Evolutionary conservation across 1,140 invertebrate genomes (phyloP), one percentile per base, ranked within the genome.

Genomic region (Aphis craccivora): DNA sequence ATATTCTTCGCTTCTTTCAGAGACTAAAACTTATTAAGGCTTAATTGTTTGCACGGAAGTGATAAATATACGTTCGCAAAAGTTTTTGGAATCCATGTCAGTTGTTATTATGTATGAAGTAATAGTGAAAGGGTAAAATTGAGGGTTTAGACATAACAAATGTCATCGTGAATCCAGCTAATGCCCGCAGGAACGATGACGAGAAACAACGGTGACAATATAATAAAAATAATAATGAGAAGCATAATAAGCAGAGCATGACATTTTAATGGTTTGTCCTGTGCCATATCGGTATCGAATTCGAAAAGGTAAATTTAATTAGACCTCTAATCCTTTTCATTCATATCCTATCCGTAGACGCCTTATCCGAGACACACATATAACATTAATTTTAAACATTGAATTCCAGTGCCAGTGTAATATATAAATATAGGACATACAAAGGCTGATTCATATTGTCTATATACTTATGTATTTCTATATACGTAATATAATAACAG

Each of bases 291-390:
- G 67, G 90, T 91, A 53, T 91, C 43, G 67, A 67, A 91, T 91
- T 45, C 67, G 35, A 92, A 92, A 83, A 83, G 43, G 91, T 81
- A 53, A 92, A 83, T 81, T 92, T 92, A 92, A 92, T 92, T 92
- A 92, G 91, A 83, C 76, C 91, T 84, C 45, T 30, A 25, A 51
- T 45, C 76, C 48, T 48, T 48, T 83, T 53, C 91, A 23, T 48
- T 51, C 22, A 45, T 55, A 37, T 35, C 11, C 22, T 35, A 37
- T n/a, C 23, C 87, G 11, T 5, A 4, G 30, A 30, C 18, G 60
- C 22, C 83, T 37, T 23, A 3, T 84, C 40, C 40, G 9, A 40
- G 37, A 37, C 35, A 23, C 35, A 83, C 76, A 83, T 9, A 37
- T 35, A 35, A 83, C 37, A 83, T 83, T 83, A 83, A 83, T 83